Evolutionary conservation across 2,113 vertebrate genomes (phyloP).

Genomic region (Heliornis fulica): DNA sequence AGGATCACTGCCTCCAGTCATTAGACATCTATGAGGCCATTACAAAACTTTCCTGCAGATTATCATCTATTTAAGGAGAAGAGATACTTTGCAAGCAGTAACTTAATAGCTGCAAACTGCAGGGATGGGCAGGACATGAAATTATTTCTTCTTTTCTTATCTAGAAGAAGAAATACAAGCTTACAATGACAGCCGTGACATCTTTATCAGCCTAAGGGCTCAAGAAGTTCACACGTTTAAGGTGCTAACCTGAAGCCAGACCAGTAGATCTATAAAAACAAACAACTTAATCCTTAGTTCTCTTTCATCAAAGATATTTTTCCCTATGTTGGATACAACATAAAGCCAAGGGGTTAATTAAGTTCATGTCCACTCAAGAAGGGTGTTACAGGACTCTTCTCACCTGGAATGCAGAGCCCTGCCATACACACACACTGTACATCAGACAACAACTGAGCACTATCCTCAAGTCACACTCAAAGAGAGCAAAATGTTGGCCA

Average conservation of each 20-base stretch:
- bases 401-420: neutral
- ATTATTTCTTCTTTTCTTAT: neutral
- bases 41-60: neutral
- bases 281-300: neutral
- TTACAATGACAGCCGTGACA: neutral
- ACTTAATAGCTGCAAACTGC: neutral
- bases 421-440: fast-evolving
- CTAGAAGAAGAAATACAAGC: neutral
- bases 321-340: neutral
- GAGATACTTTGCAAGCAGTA: neutral
- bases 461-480: neutral
- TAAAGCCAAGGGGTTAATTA: neutral
- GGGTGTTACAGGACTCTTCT: neutral
- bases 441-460: neutral
- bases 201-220: neutral
- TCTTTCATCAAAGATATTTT: neutral
- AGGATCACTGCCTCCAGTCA: neutral
- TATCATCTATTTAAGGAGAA: neutral
- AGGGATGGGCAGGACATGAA: neutral
- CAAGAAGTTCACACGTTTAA: neutral
- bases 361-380: neutral
- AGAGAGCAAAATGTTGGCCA: neutral
- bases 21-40: neutral
- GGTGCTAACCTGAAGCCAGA: neutral
- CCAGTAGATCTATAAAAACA: neutral